Conservation (phyloP, 2,888 invertebrate genomes). For the Pollenia amentaria region DNA sequence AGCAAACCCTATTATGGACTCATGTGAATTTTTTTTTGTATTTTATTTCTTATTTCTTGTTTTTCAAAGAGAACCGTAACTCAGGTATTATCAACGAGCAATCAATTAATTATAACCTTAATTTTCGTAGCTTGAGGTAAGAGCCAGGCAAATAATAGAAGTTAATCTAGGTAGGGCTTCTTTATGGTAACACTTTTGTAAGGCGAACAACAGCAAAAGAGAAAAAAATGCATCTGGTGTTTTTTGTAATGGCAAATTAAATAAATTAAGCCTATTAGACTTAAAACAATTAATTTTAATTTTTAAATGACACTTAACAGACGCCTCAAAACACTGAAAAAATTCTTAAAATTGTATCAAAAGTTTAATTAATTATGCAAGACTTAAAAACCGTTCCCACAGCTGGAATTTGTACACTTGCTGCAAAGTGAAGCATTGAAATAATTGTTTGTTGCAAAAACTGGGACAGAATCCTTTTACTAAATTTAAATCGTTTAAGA, state of each 20-base stretch:
- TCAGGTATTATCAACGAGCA: slow-evolving; percentile 61
- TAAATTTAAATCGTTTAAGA: not conserved
- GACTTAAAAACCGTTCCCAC: slow-evolving; percentile 22
- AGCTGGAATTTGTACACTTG: slow-evolving; percentile 33
- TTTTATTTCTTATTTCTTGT: not conserved
- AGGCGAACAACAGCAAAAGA: not conserved
- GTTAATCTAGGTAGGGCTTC: slow-evolving; percentile 59
- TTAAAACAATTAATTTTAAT: slow-evolving; percentile 56
- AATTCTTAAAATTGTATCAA: slow-evolving; percentile 3
- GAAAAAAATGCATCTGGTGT: slow-evolving; percentile 53
- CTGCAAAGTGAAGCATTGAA: not conserved
- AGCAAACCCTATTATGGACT: slow-evolving; percentile 43
- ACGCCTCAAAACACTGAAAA: slow-evolving; percentile 38
- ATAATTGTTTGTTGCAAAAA: too few species aligned
- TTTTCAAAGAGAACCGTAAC: slow-evolving; percentile 52
- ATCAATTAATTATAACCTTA: slow-evolving; percentile 65
- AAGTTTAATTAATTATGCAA: slow-evolving; percentile 14
- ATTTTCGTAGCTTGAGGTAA: not conserved
- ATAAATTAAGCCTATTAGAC: slow-evolving; percentile 56
- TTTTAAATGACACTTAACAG: slow-evolving; percentile 48
- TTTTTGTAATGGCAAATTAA: slow-evolving; percentile 28
- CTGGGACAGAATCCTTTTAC: not conserved
- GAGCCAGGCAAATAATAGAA: slow-evolving; percentile 1
- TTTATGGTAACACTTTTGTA: slow-evolving; percentile 30
- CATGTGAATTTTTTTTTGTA: slow-evolving; percentile 39